Base-by-base conservation (phyloP, 2,113 vertebrate genomes). In the Cariama cristata region DNA sequence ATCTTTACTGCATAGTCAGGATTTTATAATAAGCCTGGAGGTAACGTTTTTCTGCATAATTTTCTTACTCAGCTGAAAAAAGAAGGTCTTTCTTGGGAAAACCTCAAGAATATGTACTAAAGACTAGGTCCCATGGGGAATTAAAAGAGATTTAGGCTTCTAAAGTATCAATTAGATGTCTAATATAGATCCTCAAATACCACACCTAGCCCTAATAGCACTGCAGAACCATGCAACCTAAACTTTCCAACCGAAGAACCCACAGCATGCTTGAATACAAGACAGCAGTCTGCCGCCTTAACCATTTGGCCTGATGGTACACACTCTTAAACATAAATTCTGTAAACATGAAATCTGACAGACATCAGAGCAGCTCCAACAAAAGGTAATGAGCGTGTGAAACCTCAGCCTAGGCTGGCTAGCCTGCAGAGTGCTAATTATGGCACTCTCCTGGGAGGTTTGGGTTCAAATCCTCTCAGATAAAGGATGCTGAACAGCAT, bases 1-100 rank as follows among this genome's bases (percentile, higher is more conserved):
- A 94, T 96, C 95, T 97, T 95, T 96, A 71, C 55, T 97, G 96
- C 96, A 88, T 33, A 97, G 96, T 98, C 97, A 98, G 97, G 98
- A 92, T 96, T 98, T 98, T 98, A 91, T 97, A 98, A 98, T 97
- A 95, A 98, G 69, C 35, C 53, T 79, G 76, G 80, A 96, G 93
- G 77, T 91, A 93, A 84, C 79, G 62, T 53, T 94, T 97, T 85
- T 85, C 86, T 95, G 84, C 79, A 81, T 88, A 79, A 87, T 83
- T 93, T 96, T 96, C 73, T 83, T 87, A 86, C 71, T 92, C 80
- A 75, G 53, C 45, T 89, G 35, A 72, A 73, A 91, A 88, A 90
- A 74, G 20, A 66, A 86, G 52, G 35, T 77, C 55, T 90, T 97
- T 90, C 86, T 64, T 52, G 71, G 68, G 71, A 84, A 94, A 71